These are phyloP conservation scores for Heliconius charithonia DNA, from an alignment of 2,888 invertebrate species.

Conservation along the genomic window DNA sequence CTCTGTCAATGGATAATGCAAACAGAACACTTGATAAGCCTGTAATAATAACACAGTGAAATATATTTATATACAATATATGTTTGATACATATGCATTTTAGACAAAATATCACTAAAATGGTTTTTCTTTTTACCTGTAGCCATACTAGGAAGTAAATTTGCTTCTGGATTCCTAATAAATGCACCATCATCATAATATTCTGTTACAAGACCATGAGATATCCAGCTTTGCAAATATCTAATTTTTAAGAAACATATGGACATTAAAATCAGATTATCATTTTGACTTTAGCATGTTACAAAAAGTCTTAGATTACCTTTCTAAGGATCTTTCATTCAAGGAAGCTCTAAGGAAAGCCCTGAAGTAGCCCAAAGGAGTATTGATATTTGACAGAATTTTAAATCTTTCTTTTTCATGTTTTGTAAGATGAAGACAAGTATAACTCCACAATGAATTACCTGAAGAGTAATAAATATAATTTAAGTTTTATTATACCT, in stretches of 20 bases:
- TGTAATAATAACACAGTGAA: conserved; percentile 62
- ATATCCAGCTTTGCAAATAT: conserved; percentile 89
- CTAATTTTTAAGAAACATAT: conserved; percentile 56
- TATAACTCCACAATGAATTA: conserved; percentile 90
- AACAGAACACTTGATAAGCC: conserved; percentile 95
- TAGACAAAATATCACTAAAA: conserved; percentile 26
- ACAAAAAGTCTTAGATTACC: conserved; percentile 58
- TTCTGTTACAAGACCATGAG: conserved; percentile 85
- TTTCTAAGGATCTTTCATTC: conserved; percentile 95
- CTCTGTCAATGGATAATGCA: conserved; percentile 95
- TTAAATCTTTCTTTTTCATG: conserved; percentile 94
- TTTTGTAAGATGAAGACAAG: conserved; percentile 90
- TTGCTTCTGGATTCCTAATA: conserved; percentile 90
- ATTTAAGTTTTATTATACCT: not conserved
- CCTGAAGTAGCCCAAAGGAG: conserved; percentile 89
- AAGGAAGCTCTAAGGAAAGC: conserved; percentile 95
- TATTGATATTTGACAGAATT: conserved; percentile 80
- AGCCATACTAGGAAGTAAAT: conserved; percentile 92
- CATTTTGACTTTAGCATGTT: not conserved
- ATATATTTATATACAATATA: conserved; percentile 30
- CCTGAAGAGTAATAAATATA: conserved; percentile 57
- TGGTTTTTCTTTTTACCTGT: conserved; percentile 84
- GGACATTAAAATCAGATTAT: conserved; percentile 8
- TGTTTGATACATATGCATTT: conserved; percentile 29
- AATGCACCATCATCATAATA: conserved; percentile 95